Base-by-base conservation (phyloP, 2,797 vertebrate genomes). In the Calcarius lapponicus region DNA sequence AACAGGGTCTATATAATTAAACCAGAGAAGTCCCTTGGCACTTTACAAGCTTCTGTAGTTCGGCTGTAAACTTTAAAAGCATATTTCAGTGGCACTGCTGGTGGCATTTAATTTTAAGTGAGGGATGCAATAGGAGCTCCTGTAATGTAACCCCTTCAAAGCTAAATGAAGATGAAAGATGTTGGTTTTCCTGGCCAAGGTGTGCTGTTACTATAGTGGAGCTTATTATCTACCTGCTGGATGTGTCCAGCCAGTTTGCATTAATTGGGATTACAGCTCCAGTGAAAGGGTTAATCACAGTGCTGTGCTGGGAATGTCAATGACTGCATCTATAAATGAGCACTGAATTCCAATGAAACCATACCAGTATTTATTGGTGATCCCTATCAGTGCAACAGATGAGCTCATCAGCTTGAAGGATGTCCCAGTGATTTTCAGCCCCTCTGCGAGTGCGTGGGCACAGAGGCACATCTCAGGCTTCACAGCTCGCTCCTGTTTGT, bases 1-100 rank as follows among this genome's bases (percentile, higher is more conserved):
- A 95, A 88, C 87, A 83, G 78, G 61, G 64, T 92, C 94, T 91
- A 81, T 89, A 93, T 97, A 96, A 96, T 97, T 96, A 96, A 95
- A 76, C 86, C 53, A 48, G 50, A 90, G 93, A 95, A 95, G 75
- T 95, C 92, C 90, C 92, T 51, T 89, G 90, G 95, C 89, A 90
- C 88, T 94, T 94, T 56, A 86, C 60, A 94, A 75, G 93, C 88
- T 85, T 94, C 92, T 92, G 82, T 83, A 65, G 79, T 83, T 95
- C 7, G 10, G 75, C 88, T 87, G 75, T 94, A 96, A 97, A 97
- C 95, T 95, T 95, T 45, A 92, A 79, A 86, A 91, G 65, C 50
- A 34, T 92, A 75, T 95, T 96, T 97, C 96, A 93, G 86, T 80
- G 69, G 79, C 71, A 3, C 92, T 91, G 95, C 53, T 95, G 94